Percentiles rank a stretch among this genome's conserved stretches.
These are phyloP conservation scores for Galeopsomyia nigrocyanea DNA, from an alignment of 2,888 invertebrate species.

Conservation along the genomic window DNA sequence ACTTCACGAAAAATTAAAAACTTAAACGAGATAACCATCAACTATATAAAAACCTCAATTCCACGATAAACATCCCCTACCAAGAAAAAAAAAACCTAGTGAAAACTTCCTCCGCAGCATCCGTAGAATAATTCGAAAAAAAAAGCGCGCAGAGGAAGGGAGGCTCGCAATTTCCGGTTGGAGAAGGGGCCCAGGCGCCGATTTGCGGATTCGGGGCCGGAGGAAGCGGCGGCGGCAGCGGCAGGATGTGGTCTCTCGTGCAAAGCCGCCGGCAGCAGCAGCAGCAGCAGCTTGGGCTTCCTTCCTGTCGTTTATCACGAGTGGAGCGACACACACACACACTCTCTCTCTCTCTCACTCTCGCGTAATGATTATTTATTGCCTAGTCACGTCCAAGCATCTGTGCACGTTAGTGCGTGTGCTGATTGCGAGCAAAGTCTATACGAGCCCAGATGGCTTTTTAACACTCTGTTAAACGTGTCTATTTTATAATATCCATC, in stretches of 20 bases:
- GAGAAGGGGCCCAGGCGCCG: neutral
- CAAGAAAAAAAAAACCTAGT: too few species aligned
- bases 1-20: too few species aligned
- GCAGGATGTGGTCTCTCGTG: conserved; percentile 40
- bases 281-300: conserved; percentile 28
- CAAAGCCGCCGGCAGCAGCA: conserved; percentile 25
- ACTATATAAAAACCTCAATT: too few species aligned
- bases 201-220: conserved; percentile 4
- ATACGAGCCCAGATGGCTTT: too few species aligned
- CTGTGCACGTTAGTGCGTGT: too few species aligned
- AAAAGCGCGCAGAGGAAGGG: too few species aligned
- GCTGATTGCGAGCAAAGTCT: neutral
- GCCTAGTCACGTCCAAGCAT: conserved; percentile 1
- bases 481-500: neutral
- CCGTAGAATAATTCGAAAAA: too few species aligned
- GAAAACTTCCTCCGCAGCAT: too few species aligned
- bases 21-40: too few species aligned
- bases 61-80: too few species aligned
- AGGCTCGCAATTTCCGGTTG: too few species aligned
- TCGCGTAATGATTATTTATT: conserved; percentile 39
- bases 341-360: conserved; percentile 11
- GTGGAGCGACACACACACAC: neutral
- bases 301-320: conserved; percentile 47
- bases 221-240: neutral
- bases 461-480: neutral